These are phyloP conservation scores for Conops quadrifasciatus DNA, from an alignment of 2,888 invertebrate genomes.

Conservation along the genomic window DNA sequence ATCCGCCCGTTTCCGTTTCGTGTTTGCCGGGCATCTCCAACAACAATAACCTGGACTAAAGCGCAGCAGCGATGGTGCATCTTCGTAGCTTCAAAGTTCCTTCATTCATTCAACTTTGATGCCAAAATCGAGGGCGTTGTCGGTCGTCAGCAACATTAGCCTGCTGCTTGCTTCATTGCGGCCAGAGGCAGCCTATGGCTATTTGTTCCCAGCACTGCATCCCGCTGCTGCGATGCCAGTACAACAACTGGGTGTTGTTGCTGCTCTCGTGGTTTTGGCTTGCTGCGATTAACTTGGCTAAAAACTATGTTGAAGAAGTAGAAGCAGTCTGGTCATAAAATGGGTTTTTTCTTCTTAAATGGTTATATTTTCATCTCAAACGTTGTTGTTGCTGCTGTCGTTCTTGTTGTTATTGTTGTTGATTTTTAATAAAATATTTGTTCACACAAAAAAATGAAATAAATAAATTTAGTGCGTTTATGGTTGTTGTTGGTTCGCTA, in stretches of 20 bases:
- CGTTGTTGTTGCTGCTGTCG: neutral
- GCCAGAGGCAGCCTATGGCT: constrained; percentile 8
- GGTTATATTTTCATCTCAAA: too few species aligned
- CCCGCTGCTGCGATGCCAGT: neutral
- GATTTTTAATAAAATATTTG: constrained; percentile 15
- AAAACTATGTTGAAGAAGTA: constrained; percentile 3
- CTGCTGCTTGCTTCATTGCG: neutral
- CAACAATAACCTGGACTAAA: constrained; percentile 21
- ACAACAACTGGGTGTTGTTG: neutral
- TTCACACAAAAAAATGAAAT: constrained; percentile 21
- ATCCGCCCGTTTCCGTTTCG: constrained; percentile 59
- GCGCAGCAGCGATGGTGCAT: constrained; percentile 15
- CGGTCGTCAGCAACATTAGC: constrained; percentile 33
- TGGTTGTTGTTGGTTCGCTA: constrained; percentile 34
- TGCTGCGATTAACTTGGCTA: constrained; percentile 4
- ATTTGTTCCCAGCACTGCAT: neutral
- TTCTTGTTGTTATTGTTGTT: constrained; percentile 37
- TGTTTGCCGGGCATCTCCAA: constrained; percentile 19
- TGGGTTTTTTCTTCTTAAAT: constrained; percentile 2
- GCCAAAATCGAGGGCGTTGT: constrained; percentile 40
- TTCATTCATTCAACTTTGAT: constrained; percentile 22
- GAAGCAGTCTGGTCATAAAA: neutral
- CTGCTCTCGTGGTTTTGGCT: constrained; percentile 7
- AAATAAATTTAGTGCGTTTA: constrained; percentile 24
- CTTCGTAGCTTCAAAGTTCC: constrained; percentile 34